Percentiles rank a stretch among this genome's conserved stretches.
Evolutionary conservation across 1,140 invertebrate species (phyloP).

Genomic region (Drosophila chauvacae): DNA sequence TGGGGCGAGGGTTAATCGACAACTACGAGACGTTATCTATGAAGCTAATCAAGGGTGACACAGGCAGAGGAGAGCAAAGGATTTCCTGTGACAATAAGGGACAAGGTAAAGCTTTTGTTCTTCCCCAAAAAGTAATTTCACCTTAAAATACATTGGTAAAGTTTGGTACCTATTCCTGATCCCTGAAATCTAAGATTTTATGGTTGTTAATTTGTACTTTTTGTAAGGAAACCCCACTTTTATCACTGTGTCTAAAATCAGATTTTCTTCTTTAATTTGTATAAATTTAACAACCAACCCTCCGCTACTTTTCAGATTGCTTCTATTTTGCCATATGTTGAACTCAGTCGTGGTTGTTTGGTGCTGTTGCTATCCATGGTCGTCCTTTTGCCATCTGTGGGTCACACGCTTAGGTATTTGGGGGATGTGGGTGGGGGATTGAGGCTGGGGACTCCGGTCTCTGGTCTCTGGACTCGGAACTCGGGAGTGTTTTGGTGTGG

Average conservation of each 20-base stretch:
- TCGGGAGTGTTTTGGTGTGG: constrained; percentile 30
- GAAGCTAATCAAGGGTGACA: constrained; percentile 34
- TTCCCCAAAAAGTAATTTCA: not conserved
- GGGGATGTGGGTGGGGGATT: not conserved
- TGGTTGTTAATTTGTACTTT: not conserved
- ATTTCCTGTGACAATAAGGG: not conserved
- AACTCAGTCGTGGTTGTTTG: not conserved
- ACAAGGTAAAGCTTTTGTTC: not conserved
- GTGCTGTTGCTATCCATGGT: constrained; percentile 3
- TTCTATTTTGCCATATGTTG: constrained; percentile 30
- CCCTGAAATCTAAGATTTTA: not conserved
- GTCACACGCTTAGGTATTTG: constrained; percentile 19
- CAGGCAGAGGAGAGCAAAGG: not conserved
- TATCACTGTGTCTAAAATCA: not conserved
- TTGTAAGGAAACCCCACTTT: not conserved
- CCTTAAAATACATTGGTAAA: not conserved
- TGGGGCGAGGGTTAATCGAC: constrained; percentile 27
- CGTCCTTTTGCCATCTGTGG: constrained; percentile 29
- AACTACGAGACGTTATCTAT: constrained; percentile 28
- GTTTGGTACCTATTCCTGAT: not conserved
- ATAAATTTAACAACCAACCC: constrained; percentile 18
- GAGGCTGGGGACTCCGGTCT: not conserved
- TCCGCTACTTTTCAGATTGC: not conserved
- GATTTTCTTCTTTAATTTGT: constrained; percentile 9
- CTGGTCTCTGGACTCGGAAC: not conserved